Evolutionary conservation across 2,797 vertebrate genomes (phyloP).

Genomic region (Enteromius unitaeniatus): DNA sequence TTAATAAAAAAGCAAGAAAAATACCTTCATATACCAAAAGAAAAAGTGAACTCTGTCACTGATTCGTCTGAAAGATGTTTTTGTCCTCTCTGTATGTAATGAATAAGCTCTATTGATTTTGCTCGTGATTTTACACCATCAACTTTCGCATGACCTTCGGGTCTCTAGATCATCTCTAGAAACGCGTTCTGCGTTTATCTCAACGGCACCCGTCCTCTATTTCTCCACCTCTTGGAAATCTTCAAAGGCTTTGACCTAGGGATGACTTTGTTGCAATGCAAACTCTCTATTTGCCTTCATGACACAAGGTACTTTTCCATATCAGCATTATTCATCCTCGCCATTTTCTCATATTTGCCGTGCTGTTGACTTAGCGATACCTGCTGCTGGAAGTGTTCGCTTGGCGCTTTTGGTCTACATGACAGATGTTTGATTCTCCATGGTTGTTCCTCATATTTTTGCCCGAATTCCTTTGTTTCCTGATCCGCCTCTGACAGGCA

Average conservation of each 20-base stretch:
- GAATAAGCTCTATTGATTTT: not conserved
- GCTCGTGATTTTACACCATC: not conserved
- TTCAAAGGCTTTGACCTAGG: conserved; percentile 77
- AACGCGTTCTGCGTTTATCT: conserved; percentile 23
- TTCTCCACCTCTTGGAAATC: conserved; percentile 55
- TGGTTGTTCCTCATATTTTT: conserved; percentile 68
- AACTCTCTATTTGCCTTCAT: conserved; percentile 80
- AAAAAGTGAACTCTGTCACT: not conserved
- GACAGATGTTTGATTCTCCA: conserved; percentile 74
- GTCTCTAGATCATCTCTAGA: conserved; percentile 2
- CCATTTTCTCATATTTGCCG: conserved; percentile 74
- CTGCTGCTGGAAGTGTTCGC: conserved; percentile 75
- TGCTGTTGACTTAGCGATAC: conserved; percentile 84
- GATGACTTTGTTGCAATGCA: conserved; percentile 77
- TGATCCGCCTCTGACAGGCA: conserved; percentile 67
- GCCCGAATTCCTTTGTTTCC: conserved; percentile 69
- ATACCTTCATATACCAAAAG: not conserved
- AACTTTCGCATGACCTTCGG: not conserved
- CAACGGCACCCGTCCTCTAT: conserved; percentile 60
- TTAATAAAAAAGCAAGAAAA: not conserved
- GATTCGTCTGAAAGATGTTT: not conserved
- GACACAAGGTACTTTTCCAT: conserved; percentile 77
- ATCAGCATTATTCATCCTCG: conserved; percentile 75
- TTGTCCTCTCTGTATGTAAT: not conserved
- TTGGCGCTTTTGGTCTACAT: conserved; percentile 70